phyloP scores from a whole-genome alignment of 2,113 vertebrate genomes.

The Pithys albifrons region DNA sequence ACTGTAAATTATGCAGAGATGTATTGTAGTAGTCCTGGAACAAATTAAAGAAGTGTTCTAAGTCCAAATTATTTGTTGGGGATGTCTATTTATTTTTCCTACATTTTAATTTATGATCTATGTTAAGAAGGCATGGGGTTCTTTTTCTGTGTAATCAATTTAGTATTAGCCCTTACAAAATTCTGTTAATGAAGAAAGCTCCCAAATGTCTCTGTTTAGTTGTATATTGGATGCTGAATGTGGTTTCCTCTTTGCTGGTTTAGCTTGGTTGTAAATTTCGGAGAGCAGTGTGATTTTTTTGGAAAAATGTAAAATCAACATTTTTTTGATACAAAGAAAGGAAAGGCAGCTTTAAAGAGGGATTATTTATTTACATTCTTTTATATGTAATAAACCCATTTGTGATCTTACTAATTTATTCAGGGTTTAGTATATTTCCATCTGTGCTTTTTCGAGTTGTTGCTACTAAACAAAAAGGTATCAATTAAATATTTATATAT shows the following conservation, averaged over 20 bases:
- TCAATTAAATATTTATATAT: constrained; percentile 38
- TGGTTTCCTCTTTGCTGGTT: background rate
- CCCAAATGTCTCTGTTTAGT: background rate
- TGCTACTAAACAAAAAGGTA: constrained; percentile 43
- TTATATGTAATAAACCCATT: background rate
- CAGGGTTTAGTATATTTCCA: constrained; percentile 18
- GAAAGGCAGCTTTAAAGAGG: background rate
- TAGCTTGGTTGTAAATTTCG: background rate
- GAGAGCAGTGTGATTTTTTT: background rate
- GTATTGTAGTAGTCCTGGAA: background rate
- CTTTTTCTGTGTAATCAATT: background rate
- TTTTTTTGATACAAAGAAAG: background rate
- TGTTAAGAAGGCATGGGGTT: background rate
- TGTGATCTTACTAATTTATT: constrained; percentile 16
- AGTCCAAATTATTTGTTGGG: background rate
- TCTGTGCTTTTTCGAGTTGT: constrained; percentile 32
- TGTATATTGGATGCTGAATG: background rate
- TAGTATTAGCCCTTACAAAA: background rate
- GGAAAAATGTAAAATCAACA: background rate
- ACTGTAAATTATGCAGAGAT: background rate
- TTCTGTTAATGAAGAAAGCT: background rate
- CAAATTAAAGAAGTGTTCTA: background rate
- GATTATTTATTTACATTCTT: background rate
- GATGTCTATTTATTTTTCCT: background rate
- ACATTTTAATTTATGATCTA: background rate